These are phyloP conservation scores for Megalops atlanticus DNA, from an alignment of 2,113 vertebrate species.

Conservation along the genomic window DNA sequence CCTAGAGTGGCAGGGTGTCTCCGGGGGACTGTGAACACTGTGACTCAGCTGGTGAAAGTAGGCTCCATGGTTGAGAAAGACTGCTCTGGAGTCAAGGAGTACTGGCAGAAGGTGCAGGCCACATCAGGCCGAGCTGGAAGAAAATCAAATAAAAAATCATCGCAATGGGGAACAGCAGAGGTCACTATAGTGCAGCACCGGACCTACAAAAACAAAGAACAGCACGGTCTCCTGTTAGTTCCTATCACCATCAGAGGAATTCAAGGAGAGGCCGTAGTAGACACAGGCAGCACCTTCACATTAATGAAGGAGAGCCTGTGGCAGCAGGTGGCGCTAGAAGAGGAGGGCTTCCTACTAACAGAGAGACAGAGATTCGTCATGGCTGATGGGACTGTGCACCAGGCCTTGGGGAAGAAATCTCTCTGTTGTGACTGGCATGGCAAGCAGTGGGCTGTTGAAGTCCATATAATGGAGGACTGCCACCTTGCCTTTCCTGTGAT, in stretches of 20 bases:
- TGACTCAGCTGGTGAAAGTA: conserved; percentile 9
- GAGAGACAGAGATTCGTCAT: background rate
- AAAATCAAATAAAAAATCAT: too few relatives aligned
- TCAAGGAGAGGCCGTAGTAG: background rate
- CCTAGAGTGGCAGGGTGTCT: conserved; percentile 28
- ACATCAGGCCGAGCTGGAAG: too few relatives aligned
- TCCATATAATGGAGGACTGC: background rate
- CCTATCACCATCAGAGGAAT: too few relatives aligned
- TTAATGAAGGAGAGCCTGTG: background rate
- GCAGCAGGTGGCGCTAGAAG: background rate
- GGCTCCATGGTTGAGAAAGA: too few relatives aligned
- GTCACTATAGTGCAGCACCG: too few relatives aligned
- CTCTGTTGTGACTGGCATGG: background rate
- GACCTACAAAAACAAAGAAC: too few relatives aligned
- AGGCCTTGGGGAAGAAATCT: background rate
- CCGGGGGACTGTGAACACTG: background rate
- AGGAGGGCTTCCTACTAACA: background rate
- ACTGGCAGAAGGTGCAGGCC: too few relatives aligned
- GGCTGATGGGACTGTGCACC: background rate
- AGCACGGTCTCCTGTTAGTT: too few relatives aligned
- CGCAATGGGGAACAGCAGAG: too few relatives aligned
- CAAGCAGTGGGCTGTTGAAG: background rate
- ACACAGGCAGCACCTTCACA: background rate
- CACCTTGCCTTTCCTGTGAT: conserved; percentile 3
- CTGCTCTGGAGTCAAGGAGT: too few relatives aligned